A percentile compares a stretch with the other conserved stretches of the same genome.
phyloP scores from a whole-genome alignment of 2,113 vertebrate genomes.

The Corythaixoides concolor region DNA sequence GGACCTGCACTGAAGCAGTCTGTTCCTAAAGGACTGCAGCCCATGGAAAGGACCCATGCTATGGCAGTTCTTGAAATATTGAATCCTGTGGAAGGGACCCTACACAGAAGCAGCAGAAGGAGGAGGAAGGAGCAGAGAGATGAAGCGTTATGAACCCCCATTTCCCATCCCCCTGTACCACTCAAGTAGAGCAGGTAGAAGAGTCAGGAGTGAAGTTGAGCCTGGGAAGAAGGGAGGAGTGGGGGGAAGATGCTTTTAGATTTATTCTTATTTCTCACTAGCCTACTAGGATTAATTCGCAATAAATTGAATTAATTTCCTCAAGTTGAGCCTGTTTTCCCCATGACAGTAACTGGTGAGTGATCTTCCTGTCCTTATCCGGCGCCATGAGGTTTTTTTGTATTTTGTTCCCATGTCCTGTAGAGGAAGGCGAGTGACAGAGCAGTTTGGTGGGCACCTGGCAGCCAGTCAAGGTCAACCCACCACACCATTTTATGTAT shows the following conservation, averaged over 20 bases:
- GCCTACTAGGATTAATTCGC: neutral
- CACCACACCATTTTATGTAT: neutral
- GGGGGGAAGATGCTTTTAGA: neutral
- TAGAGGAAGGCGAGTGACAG: neutral
- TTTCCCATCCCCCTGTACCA: fast-evolving
- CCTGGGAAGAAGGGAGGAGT: neutral
- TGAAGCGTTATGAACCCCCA: fast-evolving
- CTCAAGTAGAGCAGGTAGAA: fast-evolving
- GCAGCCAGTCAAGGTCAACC: neutral
- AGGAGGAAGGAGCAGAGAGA: neutral
- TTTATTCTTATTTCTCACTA: neutral
- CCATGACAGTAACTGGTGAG: neutral
- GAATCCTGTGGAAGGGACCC: neutral
- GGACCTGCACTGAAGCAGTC: neutral
- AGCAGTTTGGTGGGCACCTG: neutral
- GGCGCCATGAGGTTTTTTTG: neutral
- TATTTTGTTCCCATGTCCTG: neutral
- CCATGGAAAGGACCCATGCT: neutral
- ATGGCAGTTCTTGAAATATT: neutral
- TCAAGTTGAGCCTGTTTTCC: neutral
- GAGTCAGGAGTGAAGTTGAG: neutral
- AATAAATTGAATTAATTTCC: neutral
- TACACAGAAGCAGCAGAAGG: neutral
- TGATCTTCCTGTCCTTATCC: neutral
- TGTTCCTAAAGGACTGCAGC: neutral